Percentiles rank a stretch among this genome's conserved stretches.
These are phyloP conservation scores for Scomberomorus guttatus DNA, from an alignment of 2,797 vertebrate species.

Conservation along the genomic window DNA sequence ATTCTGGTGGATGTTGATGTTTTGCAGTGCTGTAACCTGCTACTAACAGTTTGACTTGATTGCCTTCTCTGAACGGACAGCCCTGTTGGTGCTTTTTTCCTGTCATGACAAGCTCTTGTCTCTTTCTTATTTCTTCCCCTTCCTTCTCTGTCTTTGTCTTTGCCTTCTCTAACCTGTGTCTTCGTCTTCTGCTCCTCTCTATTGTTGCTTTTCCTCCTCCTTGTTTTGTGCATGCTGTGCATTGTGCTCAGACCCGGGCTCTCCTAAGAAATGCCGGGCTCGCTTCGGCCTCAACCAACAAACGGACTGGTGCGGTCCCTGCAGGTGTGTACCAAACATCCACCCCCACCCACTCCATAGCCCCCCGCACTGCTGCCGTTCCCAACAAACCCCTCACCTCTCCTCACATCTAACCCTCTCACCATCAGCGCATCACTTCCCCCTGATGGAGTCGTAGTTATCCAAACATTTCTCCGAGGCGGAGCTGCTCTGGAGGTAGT, in stretches of 20 bases:
- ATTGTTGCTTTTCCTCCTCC: slow-evolving; percentile 24
- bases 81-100: slow-evolving; percentile 43
- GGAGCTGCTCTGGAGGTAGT: slow-evolving; percentile 27
- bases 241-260: slow-evolving; percentile 96
- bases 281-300: slow-evolving; percentile 99
- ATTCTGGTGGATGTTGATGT: slow-evolving; percentile 31
- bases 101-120: slow-evolving; percentile 49
- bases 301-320: slow-evolving; percentile 99
- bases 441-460: slow-evolving; percentile 26
- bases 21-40: slow-evolving; percentile 39
- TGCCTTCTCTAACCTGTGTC: slow-evolving; percentile 28
- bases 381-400: not conserved
- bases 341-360: slow-evolving; percentile 55
- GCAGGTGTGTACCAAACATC: slow-evolving; percentile 95
- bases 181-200: slow-evolving; percentile 29
- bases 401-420: slow-evolving; percentile 27
- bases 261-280: slow-evolving; percentile 99
- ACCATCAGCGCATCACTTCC: slow-evolving; percentile 55
- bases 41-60: slow-evolving; percentile 69
- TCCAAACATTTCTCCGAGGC: slow-evolving; percentile 17
- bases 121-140: slow-evolving; percentile 31
- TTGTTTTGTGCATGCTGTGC: slow-evolving; percentile 88
- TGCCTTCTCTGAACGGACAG: slow-evolving; percentile 47
- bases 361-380: not conserved
- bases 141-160: slow-evolving; percentile 61